Conservation (phyloP, 64 coral and sea anemone species). For the Exaiptasia diaphana region DNA sequence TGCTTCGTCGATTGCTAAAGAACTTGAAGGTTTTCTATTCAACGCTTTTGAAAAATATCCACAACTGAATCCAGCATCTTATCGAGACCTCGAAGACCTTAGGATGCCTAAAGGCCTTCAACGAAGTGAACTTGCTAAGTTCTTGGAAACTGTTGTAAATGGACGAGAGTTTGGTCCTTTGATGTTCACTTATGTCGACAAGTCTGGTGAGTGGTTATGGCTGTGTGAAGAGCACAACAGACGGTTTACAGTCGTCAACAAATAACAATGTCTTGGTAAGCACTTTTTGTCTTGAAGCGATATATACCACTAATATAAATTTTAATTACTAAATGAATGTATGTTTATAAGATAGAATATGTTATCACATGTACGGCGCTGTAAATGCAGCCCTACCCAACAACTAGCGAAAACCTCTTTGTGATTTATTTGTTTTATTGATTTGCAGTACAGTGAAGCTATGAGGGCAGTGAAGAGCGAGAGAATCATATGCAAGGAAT, state of each 20-base stretch:
- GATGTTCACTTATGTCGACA: conserved; percentile 19
- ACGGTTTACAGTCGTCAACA: neutral
- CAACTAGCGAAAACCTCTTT: too few relatives aligned
- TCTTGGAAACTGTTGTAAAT: conserved; percentile 53
- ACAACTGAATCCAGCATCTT: conserved; percentile 22
- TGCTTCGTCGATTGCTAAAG: conserved; percentile 1
- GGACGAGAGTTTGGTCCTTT: conserved; percentile 58
- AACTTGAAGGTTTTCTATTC: conserved; percentile 61
- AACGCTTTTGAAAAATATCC: conserved; percentile 60
- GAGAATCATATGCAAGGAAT: too few relatives aligned
- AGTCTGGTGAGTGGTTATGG: conserved; percentile 60
- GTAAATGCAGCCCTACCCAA: too few relatives aligned
- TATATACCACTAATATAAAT: too few relatives aligned
- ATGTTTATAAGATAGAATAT: too few relatives aligned
- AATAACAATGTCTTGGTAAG: too few relatives aligned
- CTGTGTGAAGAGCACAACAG: conserved; percentile 61
- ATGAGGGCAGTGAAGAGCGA: too few relatives aligned
- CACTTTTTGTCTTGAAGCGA: too few relatives aligned
- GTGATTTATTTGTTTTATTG: too few relatives aligned
- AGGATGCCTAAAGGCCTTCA: conserved; percentile 41
- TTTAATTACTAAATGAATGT: too few relatives aligned
- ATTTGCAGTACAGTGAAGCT: too few relatives aligned
- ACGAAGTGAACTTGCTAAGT: conserved; percentile 40
- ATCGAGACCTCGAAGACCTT: conserved; percentile 57
- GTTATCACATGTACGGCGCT: too few relatives aligned